Evolutionary conservation across 2,113 vertebrate genomes (phyloP).

Genomic region (Desmodus rotundus): DNA sequence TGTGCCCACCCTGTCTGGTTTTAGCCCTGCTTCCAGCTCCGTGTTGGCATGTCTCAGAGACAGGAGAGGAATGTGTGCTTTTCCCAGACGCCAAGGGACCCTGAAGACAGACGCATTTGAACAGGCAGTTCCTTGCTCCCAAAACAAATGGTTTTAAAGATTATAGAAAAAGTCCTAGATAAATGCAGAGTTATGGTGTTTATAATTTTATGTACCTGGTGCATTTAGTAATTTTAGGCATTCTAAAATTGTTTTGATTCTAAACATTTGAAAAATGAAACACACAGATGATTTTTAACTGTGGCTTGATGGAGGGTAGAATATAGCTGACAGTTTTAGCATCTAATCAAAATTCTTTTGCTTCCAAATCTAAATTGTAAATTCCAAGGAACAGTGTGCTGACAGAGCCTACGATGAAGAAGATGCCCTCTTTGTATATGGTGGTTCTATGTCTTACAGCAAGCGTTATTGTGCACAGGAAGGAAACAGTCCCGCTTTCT

Average conservation of each 20-base stretch:
- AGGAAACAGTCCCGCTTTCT: no score
- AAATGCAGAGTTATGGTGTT: neutral
- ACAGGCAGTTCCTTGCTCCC: neutral
- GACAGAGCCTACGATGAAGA: neutral
- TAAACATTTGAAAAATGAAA: conserved; percentile 20
- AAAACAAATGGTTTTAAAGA: neutral
- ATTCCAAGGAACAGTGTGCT: neutral
- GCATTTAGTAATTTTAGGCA: neutral
- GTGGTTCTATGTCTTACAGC: neutral
- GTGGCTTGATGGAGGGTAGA: neutral
- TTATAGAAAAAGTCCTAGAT: neutral
- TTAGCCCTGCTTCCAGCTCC: neutral
- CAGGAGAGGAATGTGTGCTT: neutral
- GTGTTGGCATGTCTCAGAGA: neutral
- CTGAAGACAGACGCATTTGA: neutral
- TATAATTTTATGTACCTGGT: neutral
- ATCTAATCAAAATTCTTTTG: neutral
- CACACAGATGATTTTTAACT: neutral
- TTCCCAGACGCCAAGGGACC: neutral
- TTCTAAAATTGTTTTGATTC: conserved; percentile 31
- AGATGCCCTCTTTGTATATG: neutral
- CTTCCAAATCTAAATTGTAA: neutral
- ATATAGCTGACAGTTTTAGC: neutral
- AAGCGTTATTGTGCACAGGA: neutral
- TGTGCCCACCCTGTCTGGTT: neutral